Conservation (phyloP, 2,888 invertebrate genomes). For the Trichacis sp. region DNA sequence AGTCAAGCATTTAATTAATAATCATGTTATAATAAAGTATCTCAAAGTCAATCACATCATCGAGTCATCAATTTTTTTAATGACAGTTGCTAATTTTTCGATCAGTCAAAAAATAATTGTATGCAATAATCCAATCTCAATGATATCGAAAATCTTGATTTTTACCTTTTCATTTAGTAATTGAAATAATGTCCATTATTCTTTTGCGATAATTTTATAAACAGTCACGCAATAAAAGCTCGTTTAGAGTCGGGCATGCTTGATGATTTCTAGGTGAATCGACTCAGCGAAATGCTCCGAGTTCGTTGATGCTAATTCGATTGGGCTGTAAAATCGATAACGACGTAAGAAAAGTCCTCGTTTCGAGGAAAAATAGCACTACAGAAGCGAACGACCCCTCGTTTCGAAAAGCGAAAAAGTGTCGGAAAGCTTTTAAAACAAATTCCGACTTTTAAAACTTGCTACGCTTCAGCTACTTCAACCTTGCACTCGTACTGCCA, state of each 20-base stretch:
- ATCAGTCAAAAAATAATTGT: too few species aligned
- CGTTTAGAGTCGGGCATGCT: neutral
- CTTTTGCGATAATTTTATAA: neutral
- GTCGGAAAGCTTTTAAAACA: constrained; percentile 30
- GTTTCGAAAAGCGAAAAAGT: constrained; percentile 14
- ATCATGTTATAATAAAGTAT: too few species aligned
- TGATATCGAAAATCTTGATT: too few species aligned
- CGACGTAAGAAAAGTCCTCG: constrained; percentile 5
- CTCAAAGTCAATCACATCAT: too few species aligned
- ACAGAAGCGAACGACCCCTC: constrained; percentile 15
- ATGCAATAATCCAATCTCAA: too few species aligned
- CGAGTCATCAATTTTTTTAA: too few species aligned
- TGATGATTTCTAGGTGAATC: neutral
- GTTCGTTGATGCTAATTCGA: constrained; percentile 13
- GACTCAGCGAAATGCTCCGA: neutral
- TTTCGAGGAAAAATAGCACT: constrained; percentile 9
- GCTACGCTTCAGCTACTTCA: constrained; percentile 8
- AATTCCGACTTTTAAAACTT: constrained; percentile 29
- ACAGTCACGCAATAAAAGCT: neutral
- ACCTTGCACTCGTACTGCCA: constrained; percentile 5
- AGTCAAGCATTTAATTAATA: too few species aligned
- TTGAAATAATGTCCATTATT: constrained; percentile 13
- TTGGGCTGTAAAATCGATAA: neutral
- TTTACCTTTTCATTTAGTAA: too few species aligned
- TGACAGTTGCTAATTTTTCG: too few species aligned